Evolutionary conservation across 2,888 invertebrate genomes (phyloP), one percentile per base, ranked within the genome.

Genomic region (Pomacea canaliculata): DNA sequence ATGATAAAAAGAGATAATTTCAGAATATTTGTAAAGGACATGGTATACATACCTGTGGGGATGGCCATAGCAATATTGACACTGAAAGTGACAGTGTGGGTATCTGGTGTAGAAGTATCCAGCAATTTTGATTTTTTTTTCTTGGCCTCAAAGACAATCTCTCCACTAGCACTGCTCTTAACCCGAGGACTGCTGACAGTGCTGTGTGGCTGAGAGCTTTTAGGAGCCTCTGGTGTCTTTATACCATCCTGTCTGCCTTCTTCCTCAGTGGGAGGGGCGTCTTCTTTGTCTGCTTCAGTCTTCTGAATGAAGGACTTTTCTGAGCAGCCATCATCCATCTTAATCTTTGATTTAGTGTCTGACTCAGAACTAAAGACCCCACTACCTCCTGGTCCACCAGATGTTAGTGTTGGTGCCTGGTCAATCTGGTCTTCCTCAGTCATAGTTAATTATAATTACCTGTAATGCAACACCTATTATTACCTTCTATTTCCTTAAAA

Each of bases 11-110:
- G 51, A 56, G 51, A 56, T 13, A 10, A 7, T 56, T 56, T 56
- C 51, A 10, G 16, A 13, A 51, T 13, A 4, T 56, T 16, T 56
- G 51, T 56, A 51, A 10, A 51, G 8, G 51, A 51, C 1, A 8
- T 51, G 51, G 51, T 8, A 71, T 60, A 62, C 81, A 79, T 73
- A 89, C 89, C 87, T 79, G 88, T 86, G 60, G 89, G 87, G 12
- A 89, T 83, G 49, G 89, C 89, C 76, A 87, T 81, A 23, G 88
- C 87, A 51, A 89, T 86, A 60, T 87, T 88, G n/a, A 89, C 85
- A 23, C 87, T 88, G 76, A 89, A 88, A 0, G 88, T 88, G 51
- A 89, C 88, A 73, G 85, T 83, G 81, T 89, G 86, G 8, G 82
- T 84, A 73, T 84, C 86, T 27, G 82, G 78, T 18, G 79, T 63